Evolutionary conservation across 2,797 vertebrate species (phyloP).

Genomic region (Lophius americanus): DNA sequence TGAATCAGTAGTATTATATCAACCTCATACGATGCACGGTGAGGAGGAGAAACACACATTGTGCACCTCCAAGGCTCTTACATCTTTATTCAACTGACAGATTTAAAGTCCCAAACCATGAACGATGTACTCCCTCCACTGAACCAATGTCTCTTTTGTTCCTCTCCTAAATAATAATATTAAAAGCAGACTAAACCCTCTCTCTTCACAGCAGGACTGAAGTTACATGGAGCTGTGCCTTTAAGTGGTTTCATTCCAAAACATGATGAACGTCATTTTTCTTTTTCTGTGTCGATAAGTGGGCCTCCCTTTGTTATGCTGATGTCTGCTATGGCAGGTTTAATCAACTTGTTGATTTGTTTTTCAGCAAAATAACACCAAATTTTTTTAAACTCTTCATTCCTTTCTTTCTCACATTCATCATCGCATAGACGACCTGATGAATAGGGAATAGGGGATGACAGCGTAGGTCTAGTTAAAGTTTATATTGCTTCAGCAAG

Average conservation of each 20-base stretch:
- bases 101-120: conserved; percentile 57
- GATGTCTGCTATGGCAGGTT: conserved; percentile 5
- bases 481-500: no score
- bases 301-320: conserved; percentile 16
- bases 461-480: no score
- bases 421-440: no score
- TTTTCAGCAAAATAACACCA: no score
- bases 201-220: conserved; percentile 30
- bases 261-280: conserved; percentile 29
- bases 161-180: conserved; percentile 60
- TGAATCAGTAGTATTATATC: conserved; percentile 2
- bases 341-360: not conserved
- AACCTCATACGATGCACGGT: not conserved
- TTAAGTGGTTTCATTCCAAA: conserved; percentile 42
- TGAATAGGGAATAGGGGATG: no score
- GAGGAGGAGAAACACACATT: conserved; percentile 16
- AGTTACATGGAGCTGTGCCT: conserved; percentile 30
- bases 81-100: conserved; percentile 59
- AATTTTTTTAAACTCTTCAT: no score
- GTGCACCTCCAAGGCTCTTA: conserved; percentile 28
- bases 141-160: conserved; percentile 62
- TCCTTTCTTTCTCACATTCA: no score
- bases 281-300: conserved; percentile 24
- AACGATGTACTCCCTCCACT: conserved; percentile 54
- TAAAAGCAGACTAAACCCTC: conserved; percentile 57